Percentiles rank a stretch among this genome's conserved stretches.
These are phyloP conservation scores for Columba janthina DNA, from an alignment of 2,113 vertebrate species.

Conservation along the genomic window DNA sequence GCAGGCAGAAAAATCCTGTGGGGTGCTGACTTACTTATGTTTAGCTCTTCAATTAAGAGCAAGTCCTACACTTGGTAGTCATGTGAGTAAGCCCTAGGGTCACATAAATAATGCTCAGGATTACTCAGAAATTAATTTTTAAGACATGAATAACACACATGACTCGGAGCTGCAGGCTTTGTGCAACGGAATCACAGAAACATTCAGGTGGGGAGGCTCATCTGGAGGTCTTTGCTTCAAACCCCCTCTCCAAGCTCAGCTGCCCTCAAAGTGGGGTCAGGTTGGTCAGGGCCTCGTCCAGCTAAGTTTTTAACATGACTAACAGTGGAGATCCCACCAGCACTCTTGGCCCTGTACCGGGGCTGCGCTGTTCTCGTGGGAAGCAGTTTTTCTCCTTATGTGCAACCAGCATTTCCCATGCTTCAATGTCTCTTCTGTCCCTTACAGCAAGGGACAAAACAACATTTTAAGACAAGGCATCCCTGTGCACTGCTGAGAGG, in stretches of 20 bases:
- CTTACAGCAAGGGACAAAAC: neutral
- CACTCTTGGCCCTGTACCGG: neutral
- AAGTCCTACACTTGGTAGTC: neutral
- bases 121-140: conserved; percentile 42
- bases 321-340: neutral
- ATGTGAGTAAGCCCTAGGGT: conserved; percentile 1
- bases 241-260: neutral
- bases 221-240: neutral
- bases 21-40: neutral
- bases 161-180: neutral
- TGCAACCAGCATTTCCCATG: neutral
- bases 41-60: neutral
- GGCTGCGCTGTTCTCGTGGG: neutral
- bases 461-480: neutral
- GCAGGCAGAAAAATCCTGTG: neutral
- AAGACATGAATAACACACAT: neutral
- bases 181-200: neutral
- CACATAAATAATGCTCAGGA: conserved; percentile 21
- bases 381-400: neutral
- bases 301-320: neutral
- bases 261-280: neutral
- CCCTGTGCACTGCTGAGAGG: neutral
- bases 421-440: neutral
- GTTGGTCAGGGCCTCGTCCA: neutral
- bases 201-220: neutral